Conservation (phyloP, 2,888 invertebrate species). For the Epistrophe grossulariae region DNA sequence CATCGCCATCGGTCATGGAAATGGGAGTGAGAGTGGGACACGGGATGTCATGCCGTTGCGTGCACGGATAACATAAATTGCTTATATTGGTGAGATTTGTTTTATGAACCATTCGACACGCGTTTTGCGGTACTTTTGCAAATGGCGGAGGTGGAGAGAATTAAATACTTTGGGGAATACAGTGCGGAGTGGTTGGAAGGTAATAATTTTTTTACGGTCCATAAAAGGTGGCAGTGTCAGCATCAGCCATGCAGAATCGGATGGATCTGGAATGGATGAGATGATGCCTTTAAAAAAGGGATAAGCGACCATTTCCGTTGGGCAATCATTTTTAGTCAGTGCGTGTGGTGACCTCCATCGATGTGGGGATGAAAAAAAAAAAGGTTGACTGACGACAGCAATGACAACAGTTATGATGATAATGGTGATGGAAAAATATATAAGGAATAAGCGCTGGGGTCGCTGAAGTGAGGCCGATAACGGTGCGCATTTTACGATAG, state of each 20-base stretch:
- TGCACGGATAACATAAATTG: conserved; percentile 68
- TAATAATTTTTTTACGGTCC: conserved; percentile 62
- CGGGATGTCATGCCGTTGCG: conserved; percentile 49
- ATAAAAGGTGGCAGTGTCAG: conserved; percentile 67
- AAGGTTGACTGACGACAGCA: conserved; percentile 62
- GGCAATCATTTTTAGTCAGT: conserved; percentile 45
- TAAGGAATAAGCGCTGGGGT: conserved; percentile 11
- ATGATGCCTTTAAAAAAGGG: conserved; percentile 22
- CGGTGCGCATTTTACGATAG: conserved; percentile 13
- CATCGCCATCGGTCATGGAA: background rate
- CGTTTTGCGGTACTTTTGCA: conserved; percentile 72
- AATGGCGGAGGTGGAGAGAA: conserved; percentile 44
- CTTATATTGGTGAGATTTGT: conserved; percentile 71
- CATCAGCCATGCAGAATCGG: conserved; percentile 28
- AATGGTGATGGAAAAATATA: conserved; percentile 4
- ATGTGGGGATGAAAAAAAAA: conserved; percentile 28
- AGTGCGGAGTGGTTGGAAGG: conserved; percentile 54
- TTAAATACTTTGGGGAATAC: conserved; percentile 59
- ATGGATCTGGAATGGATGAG: conserved; percentile 11
- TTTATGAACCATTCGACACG: conserved; percentile 75
- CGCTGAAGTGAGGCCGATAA: conserved; percentile 20
- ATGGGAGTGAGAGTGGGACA: background rate
- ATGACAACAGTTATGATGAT: conserved; percentile 47
- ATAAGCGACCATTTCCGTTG: conserved; percentile 42
- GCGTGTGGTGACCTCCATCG: conserved; percentile 1